These are phyloP conservation scores for Cervus canadensis DNA, from an alignment of 2,113 vertebrate species.

Conservation along the genomic window DNA sequence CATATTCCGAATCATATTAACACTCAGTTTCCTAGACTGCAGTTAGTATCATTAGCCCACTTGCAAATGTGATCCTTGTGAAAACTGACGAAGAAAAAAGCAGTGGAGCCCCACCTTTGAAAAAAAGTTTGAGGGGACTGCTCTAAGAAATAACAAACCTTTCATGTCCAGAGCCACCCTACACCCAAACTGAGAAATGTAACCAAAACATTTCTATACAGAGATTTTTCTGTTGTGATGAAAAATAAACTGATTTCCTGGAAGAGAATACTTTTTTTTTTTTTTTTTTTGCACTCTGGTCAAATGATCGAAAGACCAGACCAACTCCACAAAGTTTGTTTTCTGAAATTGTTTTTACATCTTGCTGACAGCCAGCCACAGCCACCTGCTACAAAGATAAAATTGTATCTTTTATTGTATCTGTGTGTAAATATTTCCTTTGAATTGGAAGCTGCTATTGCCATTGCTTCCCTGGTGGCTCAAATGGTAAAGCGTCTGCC, in stretches of 20 bases:
- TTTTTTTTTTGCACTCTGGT: not conserved
- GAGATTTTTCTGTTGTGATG: constrained; percentile 38
- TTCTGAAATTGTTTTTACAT: not conserved
- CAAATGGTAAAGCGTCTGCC: too few relatives aligned
- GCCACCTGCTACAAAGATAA: not conserved
- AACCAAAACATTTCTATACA: not conserved
- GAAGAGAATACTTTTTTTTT: not conserved
- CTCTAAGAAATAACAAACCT: not conserved
- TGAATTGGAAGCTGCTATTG: not conserved
- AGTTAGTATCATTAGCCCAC: not conserved
- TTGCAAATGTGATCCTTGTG: constrained; percentile 25
- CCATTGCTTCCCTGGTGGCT: too few relatives aligned
- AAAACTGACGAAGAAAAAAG: not conserved
- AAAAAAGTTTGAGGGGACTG: not conserved
- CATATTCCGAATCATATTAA: not conserved
- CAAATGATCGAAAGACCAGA: constrained; percentile 44
- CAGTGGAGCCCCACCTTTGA: not conserved
- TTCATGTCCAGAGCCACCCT: not conserved
- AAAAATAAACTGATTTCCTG: constrained; percentile 58
- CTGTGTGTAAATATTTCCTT: not conserved
- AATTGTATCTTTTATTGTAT: not conserved
- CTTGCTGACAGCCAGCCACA: not conserved
- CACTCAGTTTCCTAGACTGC: not conserved
- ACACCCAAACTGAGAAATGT: not conserved
- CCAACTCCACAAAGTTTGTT: constrained; percentile 28